Evolutionary conservation across 2,797 vertebrate genomes (phyloP), one percentile per base, ranked within the genome.

Genomic region (Pangasius mekongensis): DNA sequence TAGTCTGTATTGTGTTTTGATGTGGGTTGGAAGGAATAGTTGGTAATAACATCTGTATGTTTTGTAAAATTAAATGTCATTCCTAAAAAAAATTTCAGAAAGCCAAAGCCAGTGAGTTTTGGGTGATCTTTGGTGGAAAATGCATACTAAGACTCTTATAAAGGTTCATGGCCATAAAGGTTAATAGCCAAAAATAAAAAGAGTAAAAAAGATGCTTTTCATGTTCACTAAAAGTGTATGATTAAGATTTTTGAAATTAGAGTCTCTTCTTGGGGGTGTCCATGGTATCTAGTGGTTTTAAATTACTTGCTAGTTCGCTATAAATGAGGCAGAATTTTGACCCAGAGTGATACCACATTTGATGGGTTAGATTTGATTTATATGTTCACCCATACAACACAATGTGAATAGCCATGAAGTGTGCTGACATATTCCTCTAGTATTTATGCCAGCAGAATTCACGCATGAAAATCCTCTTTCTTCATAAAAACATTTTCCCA

Each of bases 291-390:
- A 30, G 9, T 36, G 4, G 49, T 58, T 73, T 33, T 47, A 49
- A n/a, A 80, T 56, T 4, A 58, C n/a, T 33, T 5, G 77, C 33
- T 54, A 58, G 54, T 14, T 84, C 13, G 49, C 33, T 83, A 22
- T 71, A 74, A 76, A 47, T 39, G 27, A 43, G 33, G 24, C 11
- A 43, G 69, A 77, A 58, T 52, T 71, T 49, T 52, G 5, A 33
- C 49, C 16, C 66, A 56, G 20, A 52, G 69, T 85, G 52, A 58
- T n/a, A 56, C 69, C 82, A 74, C 27, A 7, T 86, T 39, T 71
- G n/a, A 56, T 67, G 67, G 47, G 71, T 39, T 74, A 47, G 11
- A 58, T 64, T 62, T 64, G 13, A 84, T 71, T 56, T 84, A 66
- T 71, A 24, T 71, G 62, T 67, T 54, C 30, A 84, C 22, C 33